phyloP scores from a whole-genome alignment of 2,888 invertebrate genomes.

The Drosophila trichaetosa region DNA sequence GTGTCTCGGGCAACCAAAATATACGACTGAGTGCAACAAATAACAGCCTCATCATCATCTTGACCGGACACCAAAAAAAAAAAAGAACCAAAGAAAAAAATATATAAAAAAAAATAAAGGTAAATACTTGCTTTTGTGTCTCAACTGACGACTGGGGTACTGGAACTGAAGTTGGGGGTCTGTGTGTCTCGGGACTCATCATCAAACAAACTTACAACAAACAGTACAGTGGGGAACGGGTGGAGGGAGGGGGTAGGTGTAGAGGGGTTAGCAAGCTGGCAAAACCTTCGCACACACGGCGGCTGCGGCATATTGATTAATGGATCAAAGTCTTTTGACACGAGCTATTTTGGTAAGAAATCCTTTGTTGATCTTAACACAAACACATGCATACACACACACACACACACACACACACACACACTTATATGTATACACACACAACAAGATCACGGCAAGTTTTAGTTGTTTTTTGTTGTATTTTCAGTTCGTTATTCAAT shows the following conservation, averaged over 20 bases:
- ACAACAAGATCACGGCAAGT: conserved; percentile 35
- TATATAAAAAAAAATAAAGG: conserved; percentile 23
- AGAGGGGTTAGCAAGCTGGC: conserved; percentile 41
- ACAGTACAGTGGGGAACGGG: neutral
- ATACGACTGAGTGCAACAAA: conserved; percentile 49
- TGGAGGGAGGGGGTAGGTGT: neutral
- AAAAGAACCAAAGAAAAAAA: conserved; percentile 19
- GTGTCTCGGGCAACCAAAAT: conserved; percentile 45
- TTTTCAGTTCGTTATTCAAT: conserved; percentile 81
- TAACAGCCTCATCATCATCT: conserved; percentile 80
- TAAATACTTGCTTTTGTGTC: conserved; percentile 61
- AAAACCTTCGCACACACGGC: conserved; percentile 75
- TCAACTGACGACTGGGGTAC: conserved; percentile 24
- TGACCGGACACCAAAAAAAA: conserved; percentile 56
- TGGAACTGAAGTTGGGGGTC: conserved; percentile 51
- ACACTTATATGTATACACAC: neutral
- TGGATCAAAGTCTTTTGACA: conserved; percentile 85
- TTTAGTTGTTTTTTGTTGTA: conserved; percentile 57
- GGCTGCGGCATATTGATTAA: conserved; percentile 84
- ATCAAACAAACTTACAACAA: conserved; percentile 66
- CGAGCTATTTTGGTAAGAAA: conserved; percentile 84
- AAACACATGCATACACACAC: conserved; percentile 54
- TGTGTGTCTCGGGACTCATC: conserved; percentile 60
- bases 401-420: conserved; percentile 18
- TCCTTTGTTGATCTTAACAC: conserved; percentile 84